phyloP scores from a whole-genome alignment of 2,888 invertebrate species.

The Caenorhabditis afra region DNA sequence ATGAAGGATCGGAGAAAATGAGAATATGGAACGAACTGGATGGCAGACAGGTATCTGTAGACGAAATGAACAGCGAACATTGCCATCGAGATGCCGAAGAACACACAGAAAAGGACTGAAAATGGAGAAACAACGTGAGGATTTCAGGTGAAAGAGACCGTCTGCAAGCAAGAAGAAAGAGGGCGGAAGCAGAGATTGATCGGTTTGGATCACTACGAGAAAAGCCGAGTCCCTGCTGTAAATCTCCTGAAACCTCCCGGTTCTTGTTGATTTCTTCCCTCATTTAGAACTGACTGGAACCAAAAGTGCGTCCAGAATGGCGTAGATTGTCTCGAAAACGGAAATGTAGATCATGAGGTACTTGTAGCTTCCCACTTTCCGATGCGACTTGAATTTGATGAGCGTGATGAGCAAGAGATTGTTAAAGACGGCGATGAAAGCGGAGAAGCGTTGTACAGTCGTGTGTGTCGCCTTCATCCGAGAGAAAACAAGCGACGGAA shows the following conservation, averaged over 20 bases:
- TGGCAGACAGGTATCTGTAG: conserved; percentile 24
- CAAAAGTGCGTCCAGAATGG: conserved; percentile 11
- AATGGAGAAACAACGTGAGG: too few relatives aligned
- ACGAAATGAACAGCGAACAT: conserved; percentile 40
- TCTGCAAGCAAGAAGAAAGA: background rate
- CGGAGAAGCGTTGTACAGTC: conserved; percentile 10
- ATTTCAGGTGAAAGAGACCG: background rate
- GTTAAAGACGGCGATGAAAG: background rate
- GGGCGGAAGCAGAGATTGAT: conserved; percentile 4
- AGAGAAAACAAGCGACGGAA: background rate
- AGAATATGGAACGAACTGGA: conserved; percentile 10
- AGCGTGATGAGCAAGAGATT: conserved; percentile 27
- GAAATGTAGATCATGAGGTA: conserved; percentile 37
- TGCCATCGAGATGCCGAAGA: conserved; percentile 38
- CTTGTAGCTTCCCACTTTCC: conserved; percentile 29
- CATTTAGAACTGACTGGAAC: conserved; percentile 18
- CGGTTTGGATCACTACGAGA: background rate
- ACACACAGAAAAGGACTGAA: conserved; percentile 31
- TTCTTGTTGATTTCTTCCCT: background rate
- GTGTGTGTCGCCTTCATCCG: background rate
- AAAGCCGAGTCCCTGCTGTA: conserved; percentile 11
- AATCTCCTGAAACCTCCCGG: conserved; percentile 23
- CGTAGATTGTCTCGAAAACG: conserved; percentile 21
- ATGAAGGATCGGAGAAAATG: too few relatives aligned
- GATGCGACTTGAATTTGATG: conserved; percentile 25